Percentiles rank a stretch among this genome's conserved stretches.
Evolutionary conservation across 2,888 invertebrate species (phyloP).

Genomic region (Bembecia ichneumoniformis): DNA sequence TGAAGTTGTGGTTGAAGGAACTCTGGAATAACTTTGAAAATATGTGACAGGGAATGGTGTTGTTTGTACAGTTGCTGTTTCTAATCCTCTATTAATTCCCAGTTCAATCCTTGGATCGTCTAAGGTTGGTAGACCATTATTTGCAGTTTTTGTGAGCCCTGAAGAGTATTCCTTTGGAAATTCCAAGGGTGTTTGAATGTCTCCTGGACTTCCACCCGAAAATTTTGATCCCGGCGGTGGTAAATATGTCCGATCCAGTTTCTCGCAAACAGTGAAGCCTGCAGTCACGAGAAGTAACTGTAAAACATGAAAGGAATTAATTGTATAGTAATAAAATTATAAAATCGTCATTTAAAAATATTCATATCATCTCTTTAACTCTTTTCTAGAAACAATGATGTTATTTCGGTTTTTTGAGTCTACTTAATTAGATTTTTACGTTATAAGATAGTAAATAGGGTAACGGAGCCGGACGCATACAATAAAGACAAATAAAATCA

Average conservation of each 20-base stretch:
- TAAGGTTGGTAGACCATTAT: slow-evolving; percentile 4
- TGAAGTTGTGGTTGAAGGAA: slow-evolving; percentile 28
- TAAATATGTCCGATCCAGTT: slow-evolving; percentile 44
- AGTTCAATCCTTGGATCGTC: slow-evolving; percentile 12
- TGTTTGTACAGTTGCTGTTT: background rate
- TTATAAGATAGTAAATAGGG: too few relatives aligned
- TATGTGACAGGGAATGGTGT: slow-evolving; percentile 10
- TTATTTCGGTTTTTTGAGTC: too few relatives aligned
- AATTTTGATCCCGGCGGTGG: slow-evolving; percentile 46
- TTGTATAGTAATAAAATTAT: slow-evolving; percentile 1
- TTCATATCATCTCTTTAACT: background rate
- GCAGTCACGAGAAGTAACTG: slow-evolving; percentile 37
- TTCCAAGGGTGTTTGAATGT: slow-evolving; percentile 33
- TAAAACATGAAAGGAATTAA: slow-evolving; percentile 13
- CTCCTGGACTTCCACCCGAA: slow-evolving; percentile 38
- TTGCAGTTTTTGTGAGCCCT: slow-evolving; percentile 3
- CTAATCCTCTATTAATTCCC: slow-evolving; percentile 17
- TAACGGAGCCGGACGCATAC: too few relatives aligned
- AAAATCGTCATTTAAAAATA: slow-evolving; percentile 2
- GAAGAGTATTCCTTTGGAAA: slow-evolving; percentile 23
- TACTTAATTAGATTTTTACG: too few relatives aligned
- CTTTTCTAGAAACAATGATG: too few relatives aligned
- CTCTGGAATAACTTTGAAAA: slow-evolving; percentile 10
- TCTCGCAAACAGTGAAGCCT: slow-evolving; percentile 33
- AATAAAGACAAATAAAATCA: too few relatives aligned